These are phyloP conservation scores for Fringilla coelebs DNA, from an alignment of 2,797 vertebrate genomes.

Conservation along the genomic window DNA sequence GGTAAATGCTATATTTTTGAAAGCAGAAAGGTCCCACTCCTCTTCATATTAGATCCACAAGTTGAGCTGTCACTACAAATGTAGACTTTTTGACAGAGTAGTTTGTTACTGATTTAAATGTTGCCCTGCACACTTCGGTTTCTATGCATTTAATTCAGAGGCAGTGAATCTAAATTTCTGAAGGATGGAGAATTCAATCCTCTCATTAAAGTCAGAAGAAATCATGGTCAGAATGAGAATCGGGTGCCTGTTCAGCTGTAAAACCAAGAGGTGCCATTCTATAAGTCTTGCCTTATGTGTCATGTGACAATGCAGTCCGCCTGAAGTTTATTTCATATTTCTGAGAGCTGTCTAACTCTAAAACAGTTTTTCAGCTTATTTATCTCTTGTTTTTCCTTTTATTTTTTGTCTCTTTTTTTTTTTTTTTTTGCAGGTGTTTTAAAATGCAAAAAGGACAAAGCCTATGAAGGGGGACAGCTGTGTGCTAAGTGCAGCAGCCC, in stretches of 20 bases:
- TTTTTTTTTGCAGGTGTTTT: slow-evolving; percentile 78
- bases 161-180: background rate
- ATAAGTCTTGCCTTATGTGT: background rate
- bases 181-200: background rate
- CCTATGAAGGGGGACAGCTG: slow-evolving; percentile 82
- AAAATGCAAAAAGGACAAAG: slow-evolving; percentile 91
- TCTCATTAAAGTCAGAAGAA: background rate
- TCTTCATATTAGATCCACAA: background rate
- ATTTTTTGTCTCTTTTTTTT: background rate
- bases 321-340: background rate
- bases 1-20: background rate
- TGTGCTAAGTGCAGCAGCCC: slow-evolving; percentile 85
- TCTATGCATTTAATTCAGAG: background rate
- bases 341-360: background rate
- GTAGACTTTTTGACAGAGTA: background rate
- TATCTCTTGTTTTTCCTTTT: background rate
- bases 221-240: background rate
- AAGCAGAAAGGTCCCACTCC: background rate
- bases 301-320: background rate
- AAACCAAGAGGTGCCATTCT: background rate
- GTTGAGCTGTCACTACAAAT: background rate
- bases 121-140: background rate
- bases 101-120: background rate
- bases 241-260: background rate
- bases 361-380: background rate